These are phyloP conservation scores for Gouania willdenowi DNA, from an alignment of 2,797 vertebrate genomes.

Conservation along the genomic window DNA sequence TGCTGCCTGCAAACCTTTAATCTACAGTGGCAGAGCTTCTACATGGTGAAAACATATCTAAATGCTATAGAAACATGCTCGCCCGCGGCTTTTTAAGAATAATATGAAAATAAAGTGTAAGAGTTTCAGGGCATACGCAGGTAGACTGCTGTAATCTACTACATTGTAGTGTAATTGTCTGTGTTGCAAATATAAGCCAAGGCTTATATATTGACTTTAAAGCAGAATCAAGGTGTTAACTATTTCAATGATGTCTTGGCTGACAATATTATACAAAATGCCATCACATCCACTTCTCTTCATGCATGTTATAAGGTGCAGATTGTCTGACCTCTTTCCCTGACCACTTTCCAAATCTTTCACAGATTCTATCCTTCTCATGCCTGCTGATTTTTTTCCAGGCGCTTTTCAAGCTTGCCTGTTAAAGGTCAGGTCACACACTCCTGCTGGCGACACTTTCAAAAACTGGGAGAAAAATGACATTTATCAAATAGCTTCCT, in stretches of 20 bases:
- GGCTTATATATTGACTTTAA: constrained; percentile 19
- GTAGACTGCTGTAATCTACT: constrained; percentile 25
- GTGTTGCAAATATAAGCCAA: constrained; percentile 21
- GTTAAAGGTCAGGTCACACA: constrained; percentile 55
- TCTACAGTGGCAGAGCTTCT: constrained; percentile 44
- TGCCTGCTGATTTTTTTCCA: constrained; percentile 29
- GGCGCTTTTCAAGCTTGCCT: constrained; percentile 23
- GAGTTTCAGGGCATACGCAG: constrained; percentile 33
- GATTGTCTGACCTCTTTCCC: constrained; percentile 9
- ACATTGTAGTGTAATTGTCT: constrained; percentile 19
- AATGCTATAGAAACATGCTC: constrained; percentile 21
- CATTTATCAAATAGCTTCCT: constrained; percentile 54
- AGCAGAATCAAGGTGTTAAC: constrained; percentile 9
- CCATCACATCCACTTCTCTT: constrained; percentile 34
- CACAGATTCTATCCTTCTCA: constrained; percentile 29
- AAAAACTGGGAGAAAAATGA: constrained; percentile 45
- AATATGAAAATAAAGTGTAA: constrained; percentile 5
- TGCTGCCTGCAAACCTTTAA: constrained; percentile 27
- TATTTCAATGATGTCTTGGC: constrained; percentile 32
- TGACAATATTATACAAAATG: constrained; percentile 4
- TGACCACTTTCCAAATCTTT: constrained; percentile 5
- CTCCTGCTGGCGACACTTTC: constrained; percentile 39
- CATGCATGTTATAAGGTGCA: constrained; percentile 20
- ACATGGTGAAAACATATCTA: constrained; percentile 19
- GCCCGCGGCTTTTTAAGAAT: constrained; percentile 24